A percentile compares a stretch with the other conserved stretches of the same genome.
These are phyloP conservation scores for Philhelius pedissequus DNA, from an alignment of 2,888 invertebrate genomes.

Conservation along the genomic window DNA sequence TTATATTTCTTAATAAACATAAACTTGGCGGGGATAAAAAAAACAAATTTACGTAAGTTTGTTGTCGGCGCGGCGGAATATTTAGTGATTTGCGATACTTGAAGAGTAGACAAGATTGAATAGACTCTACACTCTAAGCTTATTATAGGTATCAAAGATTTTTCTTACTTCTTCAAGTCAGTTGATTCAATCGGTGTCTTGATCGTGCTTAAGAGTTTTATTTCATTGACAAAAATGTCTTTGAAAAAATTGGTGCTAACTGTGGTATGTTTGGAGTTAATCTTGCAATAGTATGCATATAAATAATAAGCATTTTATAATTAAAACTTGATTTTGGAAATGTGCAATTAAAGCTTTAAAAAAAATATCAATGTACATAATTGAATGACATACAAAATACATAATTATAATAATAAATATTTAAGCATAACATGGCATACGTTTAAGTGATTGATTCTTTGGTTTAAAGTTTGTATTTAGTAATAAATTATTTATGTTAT, in stretches of 20 bases:
- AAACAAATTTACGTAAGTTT: conserved; percentile 36
- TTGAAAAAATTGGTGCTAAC: not conserved
- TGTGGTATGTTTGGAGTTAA: not conserved
- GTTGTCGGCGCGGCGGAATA: not conserved
- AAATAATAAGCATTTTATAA: not conserved
- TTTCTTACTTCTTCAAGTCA: not conserved
- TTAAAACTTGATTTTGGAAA: not conserved
- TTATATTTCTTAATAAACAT: too few species aligned
- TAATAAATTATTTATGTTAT: too few species aligned
- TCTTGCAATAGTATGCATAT: not conserved
- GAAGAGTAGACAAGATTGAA: conserved; percentile 26
- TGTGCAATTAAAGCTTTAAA: not conserved
- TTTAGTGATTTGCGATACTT: conserved; percentile 57
- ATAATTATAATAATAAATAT: too few species aligned
- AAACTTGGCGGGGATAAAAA: conserved; percentile 38
- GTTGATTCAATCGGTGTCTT: not conserved
- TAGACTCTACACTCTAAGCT: not conserved
- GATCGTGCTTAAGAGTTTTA: not conserved
- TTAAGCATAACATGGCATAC: too few species aligned
- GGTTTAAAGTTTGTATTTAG: too few species aligned
- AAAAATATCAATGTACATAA: too few species aligned
- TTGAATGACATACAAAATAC: too few species aligned
- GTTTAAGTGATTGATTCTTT: too few species aligned
- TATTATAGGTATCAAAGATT: conserved; percentile 3
- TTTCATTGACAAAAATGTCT: not conserved